Evolutionary conservation across 2,797 vertebrate species (phyloP).

Genomic region (Gambelia wislizenii): DNA sequence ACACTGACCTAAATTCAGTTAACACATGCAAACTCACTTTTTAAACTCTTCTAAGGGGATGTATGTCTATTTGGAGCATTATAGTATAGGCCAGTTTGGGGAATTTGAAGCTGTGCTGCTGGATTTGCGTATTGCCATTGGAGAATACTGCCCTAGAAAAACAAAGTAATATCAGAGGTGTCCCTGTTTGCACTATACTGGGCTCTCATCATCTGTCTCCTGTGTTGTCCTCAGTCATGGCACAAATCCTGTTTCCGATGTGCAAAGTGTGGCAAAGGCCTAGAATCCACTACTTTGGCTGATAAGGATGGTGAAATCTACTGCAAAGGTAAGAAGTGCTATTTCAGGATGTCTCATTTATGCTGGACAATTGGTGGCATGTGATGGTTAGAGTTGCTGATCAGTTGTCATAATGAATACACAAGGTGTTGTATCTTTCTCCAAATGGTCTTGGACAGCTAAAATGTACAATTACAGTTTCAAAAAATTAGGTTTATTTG

Average conservation of each 20-base stretch:
- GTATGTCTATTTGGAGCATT: background rate
- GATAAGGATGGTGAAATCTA: slow-evolving; percentile 97
- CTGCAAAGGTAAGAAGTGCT: slow-evolving; percentile 82
- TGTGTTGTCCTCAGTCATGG: slow-evolving; percentile 85
- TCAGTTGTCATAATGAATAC: background rate
- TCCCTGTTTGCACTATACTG: background rate
- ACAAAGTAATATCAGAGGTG: background rate
- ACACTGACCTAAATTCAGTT: background rate
- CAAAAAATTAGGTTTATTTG: too few relatives aligned
- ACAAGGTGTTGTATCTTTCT: background rate
- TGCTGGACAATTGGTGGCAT: background rate
- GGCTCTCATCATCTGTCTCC: background rate
- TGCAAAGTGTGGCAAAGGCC: slow-evolving; percentile 89
- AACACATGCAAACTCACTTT: background rate
- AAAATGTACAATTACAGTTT: background rate
- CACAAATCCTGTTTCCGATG: slow-evolving; percentile 96
- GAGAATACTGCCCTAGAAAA: background rate
- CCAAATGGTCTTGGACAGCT: background rate
- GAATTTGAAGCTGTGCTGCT: background rate
- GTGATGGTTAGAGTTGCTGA: background rate
- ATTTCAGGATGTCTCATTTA: background rate
- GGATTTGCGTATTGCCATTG: background rate
- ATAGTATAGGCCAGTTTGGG: background rate
- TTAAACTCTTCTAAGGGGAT: background rate
- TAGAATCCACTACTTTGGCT: slow-evolving; percentile 94